Base-by-base conservation (phyloP, 2,888 invertebrate genomes). In the Cyrtodaria siliqua region DNA sequence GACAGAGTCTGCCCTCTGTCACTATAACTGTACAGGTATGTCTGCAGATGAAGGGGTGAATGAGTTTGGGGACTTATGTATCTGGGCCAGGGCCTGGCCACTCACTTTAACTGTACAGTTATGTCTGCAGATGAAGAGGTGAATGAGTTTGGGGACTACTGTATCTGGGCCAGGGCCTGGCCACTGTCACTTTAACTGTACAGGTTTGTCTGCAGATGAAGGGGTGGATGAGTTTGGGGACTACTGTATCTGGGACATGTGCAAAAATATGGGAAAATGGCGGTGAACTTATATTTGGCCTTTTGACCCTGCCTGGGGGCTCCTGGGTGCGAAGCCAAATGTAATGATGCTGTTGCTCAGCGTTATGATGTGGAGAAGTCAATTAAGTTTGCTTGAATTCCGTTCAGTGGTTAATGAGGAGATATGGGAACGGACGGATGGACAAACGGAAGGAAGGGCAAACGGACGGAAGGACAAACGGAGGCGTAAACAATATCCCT, bases 11-110 rank as follows among this genome's bases (percentile, higher is more conserved):
- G 61, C 97, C 98, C 0, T 96, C 97, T 0, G 96, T 88, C 9
- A 83, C 87, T 4, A 82, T 90, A 67, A 87, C 79, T 47, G 82
- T 90, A 50, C 89, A 91, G 88, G 93, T 92, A 70, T 47, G n/a
- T n/a, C 88, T 14, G n/a, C n/a, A n/a, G 83, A 90, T 24, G 82
- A 81, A 79, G 94, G 96, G 1, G 94, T 97, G 50, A 97, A 97
- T 91, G 95, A 95, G 74, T 96, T 96, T 95, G 97, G 97, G 0
- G 95, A 96, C 83, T 95, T 95, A 86, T 95, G 97, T 20, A 94
- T 98, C 95, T 97, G 91, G 96, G 97, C 2, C 98, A 99, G 92
- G 96, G 96, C 26, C 92, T 96, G 62, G 97, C 98, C 0, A 96
- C 97, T 88, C 8, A 83, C 87, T 6, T 83, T 90, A 68, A 87